phyloP scores from a whole-genome alignment of 1,140 invertebrate genomes.

The Drosophila nannoptera region DNA sequence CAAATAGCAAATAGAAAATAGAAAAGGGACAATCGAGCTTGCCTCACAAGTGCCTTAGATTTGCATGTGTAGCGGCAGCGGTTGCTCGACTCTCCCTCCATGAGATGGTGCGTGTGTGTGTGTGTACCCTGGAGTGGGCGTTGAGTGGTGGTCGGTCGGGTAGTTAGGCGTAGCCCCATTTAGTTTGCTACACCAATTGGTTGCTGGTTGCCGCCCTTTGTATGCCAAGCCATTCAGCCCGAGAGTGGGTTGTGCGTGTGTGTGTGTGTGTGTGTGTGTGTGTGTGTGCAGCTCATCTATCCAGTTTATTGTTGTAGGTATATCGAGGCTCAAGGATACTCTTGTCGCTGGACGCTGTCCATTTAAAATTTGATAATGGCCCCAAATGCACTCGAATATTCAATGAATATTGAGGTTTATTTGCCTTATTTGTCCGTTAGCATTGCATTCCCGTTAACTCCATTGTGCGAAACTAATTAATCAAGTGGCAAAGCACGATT shows the following conservation, averaged over 20 bases:
- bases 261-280: conserved; percentile 3
- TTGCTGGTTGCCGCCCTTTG: conserved; percentile 9
- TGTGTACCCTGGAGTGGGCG: background rate
- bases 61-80: conserved; percentile 50
- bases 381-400: conserved; percentile 57
- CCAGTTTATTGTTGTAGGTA: conserved; percentile 63
- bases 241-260: background rate
- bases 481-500: background rate
- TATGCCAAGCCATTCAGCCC: background rate
- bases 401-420: conserved; percentile 39
- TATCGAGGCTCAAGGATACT: conserved; percentile 56
- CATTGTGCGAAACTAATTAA: conserved; percentile 20
- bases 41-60: conserved; percentile 64
- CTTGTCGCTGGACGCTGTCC: conserved; percentile 45
- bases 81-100: background rate
- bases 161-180: conserved; percentile 8
- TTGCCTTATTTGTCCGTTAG: conserved; percentile 44
- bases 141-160: background rate
- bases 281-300: conserved; percentile 50
- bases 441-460: conserved; percentile 41
- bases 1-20: conserved; percentile 43
- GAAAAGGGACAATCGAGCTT: conserved; percentile 48
- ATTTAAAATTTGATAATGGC: conserved; percentile 66
- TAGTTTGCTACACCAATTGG: conserved; percentile 47
- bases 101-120: too few relatives aligned